Evolutionary conservation across 2,797 vertebrate genomes (phyloP), one percentile per base, ranked within the genome.

Genomic region (Momotus momota): DNA sequence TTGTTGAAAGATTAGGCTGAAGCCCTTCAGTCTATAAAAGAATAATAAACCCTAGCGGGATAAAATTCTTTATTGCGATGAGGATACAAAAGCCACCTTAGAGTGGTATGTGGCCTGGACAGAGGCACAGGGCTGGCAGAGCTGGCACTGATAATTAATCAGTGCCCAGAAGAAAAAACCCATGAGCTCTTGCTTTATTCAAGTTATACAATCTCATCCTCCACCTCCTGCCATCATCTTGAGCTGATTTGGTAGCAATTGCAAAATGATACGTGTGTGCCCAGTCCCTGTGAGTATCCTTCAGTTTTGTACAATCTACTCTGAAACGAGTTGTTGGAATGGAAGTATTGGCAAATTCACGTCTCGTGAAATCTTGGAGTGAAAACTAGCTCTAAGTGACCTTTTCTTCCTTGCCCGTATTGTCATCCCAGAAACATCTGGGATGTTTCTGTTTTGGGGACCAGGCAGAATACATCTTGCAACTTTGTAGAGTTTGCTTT

Each of bases 1-100:
- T 95, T 97, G 87, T 97, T 94, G 94, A 96, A 96, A 96, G 93
- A 95, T 96, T 88, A 96, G 82, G 91, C 73, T 94, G 93, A 94
- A 94, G 48, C 70, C 77, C 87, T 93, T 91, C 85, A 84, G 91
- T 94, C 82, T 92, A 91, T 94, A 95, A 96, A 96, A 96, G 96
- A 96, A 94, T 94, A 97, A 96, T 94, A 97, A 95, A 93, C 91
- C 11, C 40, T 90, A 73, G 55, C 35, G 58, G 85, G 58, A 88
- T 91, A 81, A 93, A 95, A 88, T 86, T 43, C 62, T 88, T 91
- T 64, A n/a, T 12, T 88, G 83, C 88, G 73, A 15, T 46, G 78
- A 90, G 74, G 55, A 70, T 80, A 87, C 51, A 90, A 95, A 88
- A 93, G 62, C 62, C 66, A 92, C 90, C 93, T 96, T 71, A 23